phyloP scores from a whole-genome alignment of 1,140 invertebrate species.

The Drosophila murphyi region DNA sequence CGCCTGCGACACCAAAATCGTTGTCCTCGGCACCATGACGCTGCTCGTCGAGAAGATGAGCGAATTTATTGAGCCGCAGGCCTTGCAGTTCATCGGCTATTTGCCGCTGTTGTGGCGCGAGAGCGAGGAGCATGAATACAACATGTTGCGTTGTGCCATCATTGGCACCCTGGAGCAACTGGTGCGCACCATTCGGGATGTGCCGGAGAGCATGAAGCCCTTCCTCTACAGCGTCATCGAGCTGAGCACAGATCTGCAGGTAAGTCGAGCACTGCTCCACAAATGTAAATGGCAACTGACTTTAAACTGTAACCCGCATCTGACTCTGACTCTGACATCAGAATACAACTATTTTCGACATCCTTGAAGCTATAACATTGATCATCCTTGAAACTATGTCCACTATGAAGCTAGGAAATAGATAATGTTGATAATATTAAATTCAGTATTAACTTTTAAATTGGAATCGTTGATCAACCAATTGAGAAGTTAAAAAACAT shows the following conservation, averaged over 20 bases:
- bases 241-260: slow-evolving; percentile 91
- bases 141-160: slow-evolving; percentile 96
- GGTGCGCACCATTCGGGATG: slow-evolving; percentile 88
- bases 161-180: slow-evolving; percentile 89
- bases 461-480: no score
- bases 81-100: slow-evolving; percentile 91
- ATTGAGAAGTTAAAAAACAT: no score
- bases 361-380: no score
- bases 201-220: slow-evolving; percentile 87
- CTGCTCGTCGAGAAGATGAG: slow-evolving; percentile 95
- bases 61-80: slow-evolving; percentile 88
- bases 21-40: slow-evolving; percentile 94
- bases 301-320: no score
- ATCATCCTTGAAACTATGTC: no score
- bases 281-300: not conserved
- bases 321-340: no score
- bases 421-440: no score
- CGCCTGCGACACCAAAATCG: slow-evolving; percentile 98
- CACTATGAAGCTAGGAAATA: no score
- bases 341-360: no score
- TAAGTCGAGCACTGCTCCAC: slow-evolving; percentile 7
- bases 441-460: no score
- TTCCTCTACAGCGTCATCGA: slow-evolving; percentile 92
- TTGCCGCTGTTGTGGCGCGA: slow-evolving; percentile 95
- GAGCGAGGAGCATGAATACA: slow-evolving; percentile 93